These are phyloP conservation scores for Leptatherina wallacei DNA, from an alignment of 2,797 vertebrate species.

Conservation along the genomic window DNA sequence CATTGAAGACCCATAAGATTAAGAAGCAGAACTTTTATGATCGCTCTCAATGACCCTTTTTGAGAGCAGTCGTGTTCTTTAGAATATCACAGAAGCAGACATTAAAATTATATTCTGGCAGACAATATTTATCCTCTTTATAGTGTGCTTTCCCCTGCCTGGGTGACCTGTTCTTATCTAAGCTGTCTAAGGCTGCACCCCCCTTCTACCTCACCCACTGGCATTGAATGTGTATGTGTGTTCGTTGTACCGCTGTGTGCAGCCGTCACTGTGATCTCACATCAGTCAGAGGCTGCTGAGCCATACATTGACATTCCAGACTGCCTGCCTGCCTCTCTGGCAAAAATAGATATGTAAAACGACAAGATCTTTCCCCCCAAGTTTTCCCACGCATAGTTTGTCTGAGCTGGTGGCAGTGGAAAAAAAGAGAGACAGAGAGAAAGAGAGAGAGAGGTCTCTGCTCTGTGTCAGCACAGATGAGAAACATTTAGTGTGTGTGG, in stretches of 20 bases:
- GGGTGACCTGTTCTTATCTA: conserved; percentile 66
- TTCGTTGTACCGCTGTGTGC: conserved; percentile 52
- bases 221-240: conserved; percentile 49
- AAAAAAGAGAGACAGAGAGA: conserved; percentile 7
- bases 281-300: conserved; percentile 78
- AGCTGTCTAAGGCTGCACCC: conserved; percentile 51
- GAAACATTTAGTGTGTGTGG: conserved; percentile 52
- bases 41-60: neutral
- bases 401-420: conserved; percentile 55
- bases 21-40: conserved; percentile 7
- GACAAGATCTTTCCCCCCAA: conserved; percentile 57
- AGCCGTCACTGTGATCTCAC: conserved; percentile 76
- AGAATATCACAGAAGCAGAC: conserved; percentile 3
- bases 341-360: conserved; percentile 84
- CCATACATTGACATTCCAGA: conserved; percentile 78
- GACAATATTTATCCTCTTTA: conserved; percentile 24
- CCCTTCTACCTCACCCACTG: conserved; percentile 49
- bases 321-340: conserved; percentile 70
- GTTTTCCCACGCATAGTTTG: conserved; percentile 78
- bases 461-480: conserved; percentile 69
- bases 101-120: conserved; percentile 1
- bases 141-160: conserved; percentile 43
- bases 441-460: conserved; percentile 44
- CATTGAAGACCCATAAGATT: neutral
- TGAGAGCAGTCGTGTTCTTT: neutral